A percentile compares a stretch with the other conserved stretches of the same genome.
Evolutionary conservation across 2,888 invertebrate genomes (phyloP).

Genomic region (Acleris cristana): DNA sequence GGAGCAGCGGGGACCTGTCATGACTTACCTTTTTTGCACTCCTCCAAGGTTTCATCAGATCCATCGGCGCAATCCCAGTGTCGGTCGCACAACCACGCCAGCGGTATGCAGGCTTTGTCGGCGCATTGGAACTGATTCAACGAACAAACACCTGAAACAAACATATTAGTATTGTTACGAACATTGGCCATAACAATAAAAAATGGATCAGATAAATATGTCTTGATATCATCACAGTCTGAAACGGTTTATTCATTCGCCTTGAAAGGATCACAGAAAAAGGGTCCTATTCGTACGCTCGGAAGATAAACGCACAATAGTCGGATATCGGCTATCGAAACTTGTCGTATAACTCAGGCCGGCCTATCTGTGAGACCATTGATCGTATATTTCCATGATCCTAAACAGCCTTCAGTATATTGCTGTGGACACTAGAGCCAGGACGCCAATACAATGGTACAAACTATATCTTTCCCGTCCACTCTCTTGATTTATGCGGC

Average conservation of each 20-base stretch:
- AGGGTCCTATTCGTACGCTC: constrained; percentile 39
- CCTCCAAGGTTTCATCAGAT: constrained; percentile 89
- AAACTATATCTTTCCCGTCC: constrained; percentile 60
- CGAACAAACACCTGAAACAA: constrained; percentile 82
- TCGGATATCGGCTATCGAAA: constrained; percentile 61
- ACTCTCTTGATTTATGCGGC: constrained; percentile 63
- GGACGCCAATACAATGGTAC: constrained; percentile 58
- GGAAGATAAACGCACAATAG: constrained; percentile 56
- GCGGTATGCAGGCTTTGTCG: constrained; percentile 90
- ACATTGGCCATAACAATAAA: constrained; percentile 5
- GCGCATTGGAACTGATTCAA: constrained; percentile 90
- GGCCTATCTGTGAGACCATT: constrained; percentile 50
- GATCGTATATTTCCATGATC: constrained; percentile 60
- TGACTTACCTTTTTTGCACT: constrained; percentile 87
- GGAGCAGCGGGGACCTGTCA: not conserved
- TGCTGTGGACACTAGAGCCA: constrained; percentile 62
- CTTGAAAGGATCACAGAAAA: constrained; percentile 16
- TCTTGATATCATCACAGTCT: not conserved
- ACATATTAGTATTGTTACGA: constrained; percentile 23
- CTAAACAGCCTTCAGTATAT: constrained; percentile 68
- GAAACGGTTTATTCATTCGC: constrained; percentile 14
- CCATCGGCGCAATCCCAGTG: constrained; percentile 91
- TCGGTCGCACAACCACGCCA: constrained; percentile 91
- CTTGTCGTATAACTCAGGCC: constrained; percentile 64
- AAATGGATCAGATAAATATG: not conserved